Percentiles rank a stretch among this genome's conserved stretches.
phyloP scores from a whole-genome alignment of 2,797 vertebrate species.

The Dipus sagitta region DNA sequence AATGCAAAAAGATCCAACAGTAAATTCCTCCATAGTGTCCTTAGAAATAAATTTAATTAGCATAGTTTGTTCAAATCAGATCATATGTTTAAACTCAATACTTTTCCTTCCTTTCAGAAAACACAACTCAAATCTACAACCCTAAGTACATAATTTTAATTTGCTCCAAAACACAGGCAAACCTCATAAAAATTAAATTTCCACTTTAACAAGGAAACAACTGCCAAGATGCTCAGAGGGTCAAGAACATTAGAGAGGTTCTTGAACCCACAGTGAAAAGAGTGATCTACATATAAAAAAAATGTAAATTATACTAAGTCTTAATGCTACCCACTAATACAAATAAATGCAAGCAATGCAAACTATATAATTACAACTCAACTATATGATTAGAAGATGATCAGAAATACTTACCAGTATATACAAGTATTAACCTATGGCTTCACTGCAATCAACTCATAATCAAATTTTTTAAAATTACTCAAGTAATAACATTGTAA shows the following conservation, averaged over 20 bases:
- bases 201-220: constrained; percentile 66
- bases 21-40: constrained; percentile 60
- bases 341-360: not conserved
- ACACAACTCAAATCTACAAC: constrained; percentile 67
- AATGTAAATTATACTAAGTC: constrained; percentile 69
- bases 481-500: constrained; percentile 48
- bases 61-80: constrained; percentile 55
- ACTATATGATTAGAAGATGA: constrained; percentile 76
- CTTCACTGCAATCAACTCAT: constrained; percentile 57
- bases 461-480: constrained; percentile 50
- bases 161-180: constrained; percentile 59
- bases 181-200: constrained; percentile 68
- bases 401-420: constrained; percentile 63
- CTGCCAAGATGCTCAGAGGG: constrained; percentile 44
- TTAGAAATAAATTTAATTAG: constrained; percentile 76
- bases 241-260: constrained; percentile 69
- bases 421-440: constrained; percentile 71
- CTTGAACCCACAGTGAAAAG: constrained; percentile 66
- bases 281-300: constrained; percentile 66
- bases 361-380: constrained; percentile 70
- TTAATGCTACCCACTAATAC: constrained; percentile 73
- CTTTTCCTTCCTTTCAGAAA: constrained; percentile 44
- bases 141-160: constrained; percentile 62
- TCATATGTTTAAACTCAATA: constrained; percentile 60
- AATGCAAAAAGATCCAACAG: constrained; percentile 35